Percentiles rank a stretch among this genome's conserved stretches.
These are phyloP conservation scores for Sympetrum striolatum DNA, from an alignment of 2,888 invertebrate genomes.

Conservation along the genomic window DNA sequence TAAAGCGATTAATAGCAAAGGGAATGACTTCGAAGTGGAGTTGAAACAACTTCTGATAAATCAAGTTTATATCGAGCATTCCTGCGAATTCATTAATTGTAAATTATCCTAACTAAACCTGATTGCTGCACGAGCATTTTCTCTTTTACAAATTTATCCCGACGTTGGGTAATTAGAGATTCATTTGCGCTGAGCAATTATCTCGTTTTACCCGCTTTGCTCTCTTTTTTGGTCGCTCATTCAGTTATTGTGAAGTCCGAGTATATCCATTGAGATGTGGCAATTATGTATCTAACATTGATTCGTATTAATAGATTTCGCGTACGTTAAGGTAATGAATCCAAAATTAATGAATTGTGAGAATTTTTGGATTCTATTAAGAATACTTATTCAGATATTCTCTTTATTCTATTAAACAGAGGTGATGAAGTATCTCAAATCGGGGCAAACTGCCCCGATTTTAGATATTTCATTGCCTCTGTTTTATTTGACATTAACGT, in stretches of 20 bases:
- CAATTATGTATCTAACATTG: background rate
- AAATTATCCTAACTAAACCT: background rate
- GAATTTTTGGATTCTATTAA: too few relatives aligned
- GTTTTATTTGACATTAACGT: too few relatives aligned
- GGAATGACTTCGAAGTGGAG: background rate
- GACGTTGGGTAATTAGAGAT: background rate
- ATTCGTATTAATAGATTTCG: background rate
- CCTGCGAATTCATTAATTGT: background rate
- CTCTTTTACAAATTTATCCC: background rate
- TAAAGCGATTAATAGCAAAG: background rate
- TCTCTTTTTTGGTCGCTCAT: background rate
- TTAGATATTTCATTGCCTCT: too few relatives aligned
- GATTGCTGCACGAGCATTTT: background rate
- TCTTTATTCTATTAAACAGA: too few relatives aligned
- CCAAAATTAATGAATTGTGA: too few relatives aligned
- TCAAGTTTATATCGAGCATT: background rate
- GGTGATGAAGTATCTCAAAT: too few relatives aligned
- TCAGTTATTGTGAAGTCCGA: background rate
- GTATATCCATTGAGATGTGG: background rate
- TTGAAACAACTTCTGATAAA: background rate
- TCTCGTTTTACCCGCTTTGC: background rate
- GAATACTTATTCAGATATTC: too few relatives aligned
- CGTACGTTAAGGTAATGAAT: too few relatives aligned
- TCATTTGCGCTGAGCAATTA: background rate
- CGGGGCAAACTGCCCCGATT: too few relatives aligned